These are phyloP conservation scores for Corvus moneduloides DNA, from an alignment of 2,113 vertebrate genomes.

Conservation along the genomic window DNA sequence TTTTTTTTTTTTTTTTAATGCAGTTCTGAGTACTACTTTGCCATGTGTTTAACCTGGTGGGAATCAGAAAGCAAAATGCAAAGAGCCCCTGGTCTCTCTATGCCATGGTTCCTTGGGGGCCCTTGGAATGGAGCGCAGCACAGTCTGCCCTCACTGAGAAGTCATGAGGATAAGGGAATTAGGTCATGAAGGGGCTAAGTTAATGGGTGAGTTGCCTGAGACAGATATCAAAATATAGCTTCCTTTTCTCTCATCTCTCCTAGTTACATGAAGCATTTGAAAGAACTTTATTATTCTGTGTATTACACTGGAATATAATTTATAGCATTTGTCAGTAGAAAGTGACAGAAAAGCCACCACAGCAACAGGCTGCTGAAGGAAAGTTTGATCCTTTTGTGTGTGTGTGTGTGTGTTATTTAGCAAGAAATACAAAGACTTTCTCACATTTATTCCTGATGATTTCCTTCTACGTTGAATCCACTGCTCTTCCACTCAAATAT, in stretches of 20 bases:
- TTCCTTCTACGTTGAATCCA: not conserved
- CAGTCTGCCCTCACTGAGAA: not conserved
- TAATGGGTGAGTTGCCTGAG: not conserved
- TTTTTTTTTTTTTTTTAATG: not conserved
- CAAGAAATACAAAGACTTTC: not conserved
- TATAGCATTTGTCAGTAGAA: not conserved
- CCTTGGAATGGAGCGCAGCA: not conserved
- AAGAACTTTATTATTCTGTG: not conserved
- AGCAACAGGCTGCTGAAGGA: not conserved
- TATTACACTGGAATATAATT: not conserved
- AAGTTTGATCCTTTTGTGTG: not conserved
- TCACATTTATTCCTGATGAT: not conserved
- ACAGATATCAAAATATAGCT: not conserved
- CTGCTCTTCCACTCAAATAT: not conserved
- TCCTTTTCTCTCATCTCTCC: not conserved
- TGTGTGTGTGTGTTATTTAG: not conserved
- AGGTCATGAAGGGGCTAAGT: not conserved
- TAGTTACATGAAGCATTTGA: not conserved
- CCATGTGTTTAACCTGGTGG: not conserved
- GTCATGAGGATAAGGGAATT: not conserved
- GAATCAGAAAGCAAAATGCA: not conserved
- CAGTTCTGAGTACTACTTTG: not conserved
- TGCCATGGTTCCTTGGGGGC: accelerated
- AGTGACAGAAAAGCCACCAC: not conserved
- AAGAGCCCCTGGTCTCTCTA: not conserved